Base-by-base conservation (phyloP, 2,113 vertebrate genomes). In the Hyla sarda region DNA sequence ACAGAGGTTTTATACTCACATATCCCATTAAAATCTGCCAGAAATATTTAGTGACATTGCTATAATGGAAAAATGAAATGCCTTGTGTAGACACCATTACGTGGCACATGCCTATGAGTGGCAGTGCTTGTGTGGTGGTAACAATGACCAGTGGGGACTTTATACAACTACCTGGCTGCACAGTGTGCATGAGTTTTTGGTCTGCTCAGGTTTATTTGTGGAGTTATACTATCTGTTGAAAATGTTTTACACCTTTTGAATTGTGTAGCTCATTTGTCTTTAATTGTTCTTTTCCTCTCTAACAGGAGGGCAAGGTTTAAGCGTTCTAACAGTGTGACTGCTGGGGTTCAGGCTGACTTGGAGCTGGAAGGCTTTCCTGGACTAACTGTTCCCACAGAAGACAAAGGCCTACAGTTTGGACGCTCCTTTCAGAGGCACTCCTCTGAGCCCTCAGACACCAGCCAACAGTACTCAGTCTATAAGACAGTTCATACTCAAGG, bases 261-360 rank as follows among this genome's bases (percentile, higher is more conserved):
- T 41, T 41, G 3, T 41, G n/a, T n/a, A n/a, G n/a, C 41, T 41
- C 41, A 41, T 41, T 56, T 32, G 89, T 0, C 85, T 45, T 82
- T 45, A 21, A 71, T 34, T 17, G 0, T 91, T 52, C 3, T 74
- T 73, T 25, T 47, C 37, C 73, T 84, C 25, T 28, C 21, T 23
- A 56, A 12, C 48, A 99, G 98, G 90, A 94, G 96, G 45, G 96
- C 98, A 0, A 96, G 98, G 77, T 98, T 99, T 95, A 99, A 98
- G 91, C 97, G 97, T 90, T 99, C 98, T 92, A 99, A 99, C 94
- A 99, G 98, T 0, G 98, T 99, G 92, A 99, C 98, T 0, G 98
- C 98, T 0, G 97, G 97, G 0, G 98, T 99, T 90, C 98, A 99
- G 94, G 98, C 98, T 0, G 98, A 99, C 94, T 94, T 99, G 91